A percentile compares a stretch with the other conserved stretches of the same genome.
Conservation (phyloP, 2,113 vertebrate species). For the Polypterus senegalus region DNA sequence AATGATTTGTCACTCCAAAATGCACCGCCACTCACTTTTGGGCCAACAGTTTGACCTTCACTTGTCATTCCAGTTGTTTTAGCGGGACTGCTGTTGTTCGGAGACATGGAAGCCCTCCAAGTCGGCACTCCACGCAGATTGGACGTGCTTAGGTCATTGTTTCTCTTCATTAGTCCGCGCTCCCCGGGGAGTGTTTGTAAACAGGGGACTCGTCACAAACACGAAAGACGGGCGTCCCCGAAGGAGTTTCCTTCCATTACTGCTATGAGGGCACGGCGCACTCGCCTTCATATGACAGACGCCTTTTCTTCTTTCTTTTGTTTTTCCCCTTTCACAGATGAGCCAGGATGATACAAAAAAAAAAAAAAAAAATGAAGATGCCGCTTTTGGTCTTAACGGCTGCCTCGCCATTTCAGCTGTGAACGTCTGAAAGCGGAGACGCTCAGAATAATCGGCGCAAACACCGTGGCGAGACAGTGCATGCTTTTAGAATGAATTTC, state of each 20-base stretch:
- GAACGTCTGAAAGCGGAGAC: too few species aligned
- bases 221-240: conserved; percentile 10
- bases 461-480: too few species aligned
- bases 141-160: conserved; percentile 15
- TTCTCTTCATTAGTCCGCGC: conserved; percentile 19
- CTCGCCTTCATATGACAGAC: too few species aligned
- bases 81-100: conserved; percentile 14
- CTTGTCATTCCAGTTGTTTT: conserved; percentile 17
- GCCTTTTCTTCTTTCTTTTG: too few species aligned
- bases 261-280: background rate
- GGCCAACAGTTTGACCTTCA: conserved; percentile 21
- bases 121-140: conserved; percentile 12
- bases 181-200: conserved; percentile 20
- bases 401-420: too few species aligned
- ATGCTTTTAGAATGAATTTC: too few species aligned
- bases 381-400: too few species aligned
- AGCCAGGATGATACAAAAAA: too few species aligned
- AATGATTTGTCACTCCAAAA: background rate
- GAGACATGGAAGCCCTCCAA: conserved; percentile 23
- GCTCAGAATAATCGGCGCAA: too few species aligned
- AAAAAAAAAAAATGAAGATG: too few species aligned
- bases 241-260: conserved; percentile 7
- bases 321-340: too few species aligned
- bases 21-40: conserved; percentile 8
- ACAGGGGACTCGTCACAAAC: conserved; percentile 7